Percentiles rank a stretch among this genome's conserved stretches.
phyloP scores from a whole-genome alignment of 2,888 invertebrate genomes.

The Nomada hirtipes region DNA sequence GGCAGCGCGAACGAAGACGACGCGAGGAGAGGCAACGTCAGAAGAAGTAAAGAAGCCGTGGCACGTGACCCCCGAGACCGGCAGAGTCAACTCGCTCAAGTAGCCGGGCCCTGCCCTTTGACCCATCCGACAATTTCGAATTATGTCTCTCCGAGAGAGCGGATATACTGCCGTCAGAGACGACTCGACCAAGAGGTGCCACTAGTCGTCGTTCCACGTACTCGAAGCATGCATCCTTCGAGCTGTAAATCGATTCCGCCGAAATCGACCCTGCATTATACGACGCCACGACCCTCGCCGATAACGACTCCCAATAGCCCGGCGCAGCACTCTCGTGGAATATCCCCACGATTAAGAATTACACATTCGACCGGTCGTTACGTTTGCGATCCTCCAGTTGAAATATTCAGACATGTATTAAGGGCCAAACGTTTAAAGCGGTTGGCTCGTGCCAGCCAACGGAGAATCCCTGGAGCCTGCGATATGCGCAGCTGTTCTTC shows the following conservation, averaged over 20 bases:
- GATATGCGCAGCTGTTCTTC: slow-evolving; percentile 70
- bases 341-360: too few relatives aligned
- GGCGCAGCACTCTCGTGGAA: too few relatives aligned
- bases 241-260: background rate
- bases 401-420: background rate
- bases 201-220: background rate
- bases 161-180: slow-evolving; percentile 78
- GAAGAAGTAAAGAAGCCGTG: slow-evolving; percentile 74
- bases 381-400: background rate
- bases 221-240: too few relatives aligned
- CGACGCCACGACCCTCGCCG: too few relatives aligned
- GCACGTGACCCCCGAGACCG: slow-evolving; percentile 83
- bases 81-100: slow-evolving; percentile 83
- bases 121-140: slow-evolving; percentile 83
- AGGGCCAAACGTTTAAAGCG: background rate
- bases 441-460: slow-evolving; percentile 41
- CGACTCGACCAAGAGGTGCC: slow-evolving; percentile 50
- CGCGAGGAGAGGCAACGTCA: slow-evolving; percentile 47
- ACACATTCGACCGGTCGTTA: too few relatives aligned
- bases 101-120: slow-evolving; percentile 83
- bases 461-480: slow-evolving; percentile 69
- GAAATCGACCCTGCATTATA: too few relatives aligned
- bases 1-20: slow-evolving; percentile 41
- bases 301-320: too few relatives aligned
- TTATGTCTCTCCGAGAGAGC: slow-evolving; percentile 81